phyloP scores from a whole-genome alignment of 2,888 invertebrate genomes.

The Thereva nobilitata region DNA sequence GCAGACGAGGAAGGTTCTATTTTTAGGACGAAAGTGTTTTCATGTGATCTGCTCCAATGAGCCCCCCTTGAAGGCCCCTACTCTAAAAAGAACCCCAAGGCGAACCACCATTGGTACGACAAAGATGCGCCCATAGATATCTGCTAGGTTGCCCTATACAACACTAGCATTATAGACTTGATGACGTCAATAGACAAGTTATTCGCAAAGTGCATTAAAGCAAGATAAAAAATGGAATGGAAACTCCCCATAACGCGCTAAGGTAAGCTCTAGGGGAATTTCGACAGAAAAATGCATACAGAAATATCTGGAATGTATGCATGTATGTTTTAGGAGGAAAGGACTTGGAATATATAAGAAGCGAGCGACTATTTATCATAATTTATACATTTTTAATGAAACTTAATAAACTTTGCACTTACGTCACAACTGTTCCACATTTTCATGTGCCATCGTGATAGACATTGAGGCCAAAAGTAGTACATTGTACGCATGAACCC shows the following conservation, averaged over 20 bases:
- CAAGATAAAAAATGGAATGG: neutral
- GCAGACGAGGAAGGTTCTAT: conserved; percentile 20
- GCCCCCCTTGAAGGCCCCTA: conserved; percentile 6
- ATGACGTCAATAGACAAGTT: conserved; percentile 29
- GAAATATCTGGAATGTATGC: too few relatives aligned
- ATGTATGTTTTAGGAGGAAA: neutral
- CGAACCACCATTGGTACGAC: neutral
- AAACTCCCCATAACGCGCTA: too few relatives aligned
- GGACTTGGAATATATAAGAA: neutral
- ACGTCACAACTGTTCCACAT: conserved; percentile 27
- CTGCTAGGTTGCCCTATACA: conserved; percentile 7
- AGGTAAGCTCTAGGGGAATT: too few relatives aligned
- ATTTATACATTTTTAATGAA: neutral
- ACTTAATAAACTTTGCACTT: conserved; percentile 17
- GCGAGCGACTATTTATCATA: too few relatives aligned
- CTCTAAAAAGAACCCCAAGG: neutral
- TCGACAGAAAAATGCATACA: too few relatives aligned
- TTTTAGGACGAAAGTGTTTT: conserved; percentile 22
- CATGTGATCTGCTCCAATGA: conserved; percentile 8
- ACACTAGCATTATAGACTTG: conserved; percentile 2
- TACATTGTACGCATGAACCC: conserved; percentile 41
- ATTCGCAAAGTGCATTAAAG: conserved; percentile 3
- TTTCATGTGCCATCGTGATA: conserved; percentile 4
- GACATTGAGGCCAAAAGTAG: conserved; percentile 28
- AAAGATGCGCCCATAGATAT: neutral